These are phyloP conservation scores for Hemibagrus wyckioides DNA, from an alignment of 2,113 vertebrate genomes.

Conservation along the genomic window DNA sequence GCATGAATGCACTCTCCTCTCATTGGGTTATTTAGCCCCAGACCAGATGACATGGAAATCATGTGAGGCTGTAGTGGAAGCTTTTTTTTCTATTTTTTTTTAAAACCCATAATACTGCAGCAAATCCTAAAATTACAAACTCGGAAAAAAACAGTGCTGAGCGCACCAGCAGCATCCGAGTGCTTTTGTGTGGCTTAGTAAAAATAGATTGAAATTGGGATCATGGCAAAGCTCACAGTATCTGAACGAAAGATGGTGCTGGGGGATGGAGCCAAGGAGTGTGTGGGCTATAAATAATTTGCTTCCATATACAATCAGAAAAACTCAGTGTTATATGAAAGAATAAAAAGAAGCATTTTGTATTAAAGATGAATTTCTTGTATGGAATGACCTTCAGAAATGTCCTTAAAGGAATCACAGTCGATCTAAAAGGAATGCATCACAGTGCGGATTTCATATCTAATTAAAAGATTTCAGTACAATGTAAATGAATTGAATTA, in stretches of 20 bases:
- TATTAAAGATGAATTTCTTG: neutral
- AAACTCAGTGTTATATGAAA: neutral
- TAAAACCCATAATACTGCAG: slow-evolving; percentile 15
- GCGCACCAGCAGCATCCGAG: neutral
- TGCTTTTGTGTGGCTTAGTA: slow-evolving; percentile 5
- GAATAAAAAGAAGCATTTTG: neutral
- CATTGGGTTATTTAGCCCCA: slow-evolving; percentile 26
- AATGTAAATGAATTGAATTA: neutral
- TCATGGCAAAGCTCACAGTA: neutral
- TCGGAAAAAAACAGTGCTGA: neutral
- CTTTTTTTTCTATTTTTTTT: too few relatives aligned
- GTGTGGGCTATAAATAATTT: neutral
- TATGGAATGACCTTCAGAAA: neutral
- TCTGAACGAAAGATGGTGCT: neutral
- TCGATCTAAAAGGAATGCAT: neutral
- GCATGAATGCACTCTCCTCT: slow-evolving; percentile 40
- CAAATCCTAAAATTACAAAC: slow-evolving; percentile 34
- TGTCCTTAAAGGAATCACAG: neutral
- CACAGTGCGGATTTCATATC: neutral
- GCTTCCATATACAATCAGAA: neutral
- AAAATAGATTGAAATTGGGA: slow-evolving; percentile 19
- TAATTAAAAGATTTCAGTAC: neutral
- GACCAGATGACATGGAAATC: slow-evolving; percentile 33
- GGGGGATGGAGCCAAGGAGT: slow-evolving; percentile 7
- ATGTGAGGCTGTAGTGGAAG: slow-evolving; percentile 32